Conservation (phyloP, 2,888 invertebrate species). For the Galerucella nymphaeae region DNA sequence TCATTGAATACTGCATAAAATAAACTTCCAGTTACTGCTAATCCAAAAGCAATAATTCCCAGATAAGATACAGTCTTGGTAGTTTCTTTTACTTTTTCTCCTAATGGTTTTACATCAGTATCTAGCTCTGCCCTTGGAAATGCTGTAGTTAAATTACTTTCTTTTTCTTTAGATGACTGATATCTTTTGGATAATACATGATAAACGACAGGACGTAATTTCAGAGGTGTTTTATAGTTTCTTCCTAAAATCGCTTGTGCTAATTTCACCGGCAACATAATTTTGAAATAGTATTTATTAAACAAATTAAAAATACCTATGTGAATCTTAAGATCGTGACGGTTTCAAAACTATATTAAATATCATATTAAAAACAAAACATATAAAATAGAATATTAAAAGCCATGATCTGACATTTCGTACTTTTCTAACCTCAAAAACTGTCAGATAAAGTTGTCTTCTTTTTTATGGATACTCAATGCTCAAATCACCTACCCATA, state of each 20-base stretch:
- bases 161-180: conserved; percentile 40
- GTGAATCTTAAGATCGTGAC: not conserved
- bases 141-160: conserved; percentile 36
- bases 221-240: conserved; percentile 36
- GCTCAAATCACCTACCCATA: too few species aligned
- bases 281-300: conserved; percentile 2
- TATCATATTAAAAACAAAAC: not conserved
- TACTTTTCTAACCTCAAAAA: not conserved
- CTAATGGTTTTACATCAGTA: conserved; percentile 73
- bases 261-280: conserved; percentile 41
- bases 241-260: conserved; percentile 34
- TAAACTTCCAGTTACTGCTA: conserved; percentile 84
- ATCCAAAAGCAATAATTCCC: conserved; percentile 77
- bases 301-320: not conserved
- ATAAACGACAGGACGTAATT: conserved; percentile 37
- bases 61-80: conserved; percentile 90
- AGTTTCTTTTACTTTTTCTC: conserved; percentile 87
- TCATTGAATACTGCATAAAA: conserved; percentile 88
- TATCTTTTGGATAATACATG: conserved; percentile 37
- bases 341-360: not conserved
- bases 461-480: not conserved
- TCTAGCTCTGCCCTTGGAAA: conserved; percentile 55
- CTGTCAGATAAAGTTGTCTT: not conserved
- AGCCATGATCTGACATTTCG: not conserved
- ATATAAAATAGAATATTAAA: not conserved